Percentiles rank a stretch among this genome's conserved stretches.
phyloP scores from a whole-genome alignment of 2,797 vertebrate species.

The Betta splendens region DNA sequence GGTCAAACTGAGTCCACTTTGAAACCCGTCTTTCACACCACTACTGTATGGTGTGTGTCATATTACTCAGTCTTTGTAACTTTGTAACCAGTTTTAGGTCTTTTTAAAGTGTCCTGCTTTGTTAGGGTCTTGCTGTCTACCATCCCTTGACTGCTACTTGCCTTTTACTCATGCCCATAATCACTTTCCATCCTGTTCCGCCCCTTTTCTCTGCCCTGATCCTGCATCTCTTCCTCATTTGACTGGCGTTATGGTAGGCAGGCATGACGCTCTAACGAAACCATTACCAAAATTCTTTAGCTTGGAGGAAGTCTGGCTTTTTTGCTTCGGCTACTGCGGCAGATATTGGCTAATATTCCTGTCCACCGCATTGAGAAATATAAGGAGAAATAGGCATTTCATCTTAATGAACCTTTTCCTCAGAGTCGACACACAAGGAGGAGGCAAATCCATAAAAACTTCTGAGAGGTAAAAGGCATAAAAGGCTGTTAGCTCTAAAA shows the following conservation, averaged over 20 bases:
- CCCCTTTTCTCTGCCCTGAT: slow-evolving; percentile 8
- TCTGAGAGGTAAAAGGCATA: slow-evolving; percentile 60
- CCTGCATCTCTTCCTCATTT: slow-evolving; percentile 12
- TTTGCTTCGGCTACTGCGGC: slow-evolving; percentile 51
- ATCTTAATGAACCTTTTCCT: slow-evolving; percentile 73
- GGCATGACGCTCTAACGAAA: slow-evolving; percentile 42
- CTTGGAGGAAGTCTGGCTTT: slow-evolving; percentile 63
- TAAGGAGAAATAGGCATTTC: slow-evolving; percentile 63
- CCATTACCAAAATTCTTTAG: slow-evolving; percentile 46
- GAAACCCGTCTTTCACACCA: too few species aligned
- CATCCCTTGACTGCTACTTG: neutral
- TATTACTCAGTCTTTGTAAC: neutral
- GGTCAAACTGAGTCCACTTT: too few species aligned
- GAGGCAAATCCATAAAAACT: slow-evolving; percentile 63
- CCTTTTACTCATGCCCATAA: neutral
- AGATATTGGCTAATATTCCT: slow-evolving; percentile 61
- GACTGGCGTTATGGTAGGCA: slow-evolving; percentile 22
- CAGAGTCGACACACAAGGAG: slow-evolving; percentile 45
- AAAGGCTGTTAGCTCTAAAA: slow-evolving; percentile 71
- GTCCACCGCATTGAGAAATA: slow-evolving; percentile 58
- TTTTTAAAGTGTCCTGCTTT: neutral
- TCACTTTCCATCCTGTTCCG: slow-evolving; percentile 1
- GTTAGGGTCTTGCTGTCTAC: neutral
- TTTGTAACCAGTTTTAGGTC: neutral
- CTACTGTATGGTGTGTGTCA: too few species aligned